These are phyloP conservation scores for Nyctalus aviator DNA, from an alignment of 2,797 vertebrate genomes.

Conservation along the genomic window DNA sequence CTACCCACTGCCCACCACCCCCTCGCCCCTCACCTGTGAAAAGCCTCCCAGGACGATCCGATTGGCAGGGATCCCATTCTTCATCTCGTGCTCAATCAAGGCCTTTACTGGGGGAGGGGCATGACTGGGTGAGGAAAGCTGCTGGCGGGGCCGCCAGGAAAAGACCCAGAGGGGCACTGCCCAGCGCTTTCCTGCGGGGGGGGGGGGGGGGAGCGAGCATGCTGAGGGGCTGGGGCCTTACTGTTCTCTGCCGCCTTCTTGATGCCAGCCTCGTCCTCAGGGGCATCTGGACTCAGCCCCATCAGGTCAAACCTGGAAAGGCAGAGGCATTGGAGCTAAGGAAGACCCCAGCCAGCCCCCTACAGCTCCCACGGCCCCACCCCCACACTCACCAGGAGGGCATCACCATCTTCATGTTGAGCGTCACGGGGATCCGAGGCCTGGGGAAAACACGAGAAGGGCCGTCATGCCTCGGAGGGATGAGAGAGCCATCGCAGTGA, in stretches of 20 bases:
- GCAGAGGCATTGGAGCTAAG: conserved; percentile 33
- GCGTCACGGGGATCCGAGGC: conserved; percentile 95
- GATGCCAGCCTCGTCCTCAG: conserved; percentile 97
- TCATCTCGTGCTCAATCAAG: conserved; percentile 97
- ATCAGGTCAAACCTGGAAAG: conserved; percentile 96
- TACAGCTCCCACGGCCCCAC: not conserved
- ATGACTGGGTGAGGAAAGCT: not conserved
- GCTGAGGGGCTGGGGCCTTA: conserved; percentile 85
- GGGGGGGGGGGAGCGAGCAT: not conserved
- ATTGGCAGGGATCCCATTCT: conserved; percentile 96
- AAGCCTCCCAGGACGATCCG: conserved; percentile 98
- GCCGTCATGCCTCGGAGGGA: not conserved
- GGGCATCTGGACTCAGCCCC: conserved; percentile 94
- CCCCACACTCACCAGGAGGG: conserved; percentile 94
- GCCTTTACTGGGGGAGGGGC: conserved; percentile 92
- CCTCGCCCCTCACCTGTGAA: conserved; percentile 92
- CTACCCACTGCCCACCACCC: not conserved
- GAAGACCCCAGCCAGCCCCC: not conserved
- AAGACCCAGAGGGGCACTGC: not conserved
- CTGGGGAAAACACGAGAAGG: conserved; percentile 83
- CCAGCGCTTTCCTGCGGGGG: not conserved
- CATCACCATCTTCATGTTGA: conserved; percentile 96
- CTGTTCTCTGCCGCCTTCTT: conserved; percentile 97
- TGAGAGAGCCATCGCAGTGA: not conserved
- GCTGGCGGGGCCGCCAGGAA: not conserved